Base-by-base conservation (phyloP, 2,888 invertebrate genomes). In the Malthinus flaveolus region DNA sequence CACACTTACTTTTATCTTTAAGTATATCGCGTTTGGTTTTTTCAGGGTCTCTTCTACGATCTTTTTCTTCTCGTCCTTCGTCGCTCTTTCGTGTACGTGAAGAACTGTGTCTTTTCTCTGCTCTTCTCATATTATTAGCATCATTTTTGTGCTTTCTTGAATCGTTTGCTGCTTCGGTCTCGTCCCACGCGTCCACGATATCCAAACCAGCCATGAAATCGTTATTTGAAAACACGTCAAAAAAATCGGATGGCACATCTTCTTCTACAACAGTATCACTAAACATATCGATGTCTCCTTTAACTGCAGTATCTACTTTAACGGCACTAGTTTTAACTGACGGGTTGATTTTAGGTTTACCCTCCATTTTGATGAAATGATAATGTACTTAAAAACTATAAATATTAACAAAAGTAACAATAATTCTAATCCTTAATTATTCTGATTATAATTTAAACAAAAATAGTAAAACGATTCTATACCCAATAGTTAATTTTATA, bases 191-290 rank as follows among this genome's bases (percentile, higher is more conserved):
- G 66, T 79, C 79, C 7, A 79, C 76, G 13, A 79, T 75, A 66
- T 79, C 77, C 48, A 79, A 66, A 32, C 78, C 79, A 56, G 74
- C 78, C 72, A 79, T 77, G 62, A 79, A 79, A 60, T 79, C 79
- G 56, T 77, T 72, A 65, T 78, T 78, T 32, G 74, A 70, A 55
- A 79, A 78, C 62, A 78, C 79, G 66, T 79, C 79, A 57, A 79
- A 79, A 61, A 79, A 79, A 65, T 78, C 78, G 3, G 71, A 72
- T 7, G 79, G 78, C 3, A 79, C 70, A 66, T 78, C 79, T 58
- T 78, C 78, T 37, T 73, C 75, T 32, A 71, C 72, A 7, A 12
- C 45, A 33, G 11, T 11, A 8, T 42, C 51, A 7, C 32, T 12
- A 7, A 8, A 32, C 6, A 8, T 9, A 51, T 32, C 32, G 7